A percentile compares a stretch with the other conserved stretches of the same genome.
phyloP scores from a whole-genome alignment of 2,113 vertebrate genomes.

The Hiodon tergisus region DNA sequence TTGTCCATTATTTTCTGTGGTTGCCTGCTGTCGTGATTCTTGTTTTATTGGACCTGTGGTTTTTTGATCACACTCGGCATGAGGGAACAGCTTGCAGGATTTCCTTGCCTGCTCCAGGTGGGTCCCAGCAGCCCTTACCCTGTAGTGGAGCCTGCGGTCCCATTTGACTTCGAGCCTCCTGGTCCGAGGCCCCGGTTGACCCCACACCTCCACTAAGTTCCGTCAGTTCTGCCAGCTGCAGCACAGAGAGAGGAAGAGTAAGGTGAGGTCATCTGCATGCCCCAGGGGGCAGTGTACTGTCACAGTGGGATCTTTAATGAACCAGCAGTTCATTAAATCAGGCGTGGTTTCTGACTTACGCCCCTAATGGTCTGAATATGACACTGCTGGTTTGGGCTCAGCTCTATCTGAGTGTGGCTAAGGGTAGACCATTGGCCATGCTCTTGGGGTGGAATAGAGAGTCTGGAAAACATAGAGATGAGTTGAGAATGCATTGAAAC shows the following conservation, averaged over 20 bases:
- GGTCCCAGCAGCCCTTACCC: conserved; percentile 36
- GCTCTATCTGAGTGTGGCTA: not conserved
- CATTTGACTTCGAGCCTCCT: conserved; percentile 13
- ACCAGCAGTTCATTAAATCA: no score
- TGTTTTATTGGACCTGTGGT: no score
- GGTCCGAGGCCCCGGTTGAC: not conserved
- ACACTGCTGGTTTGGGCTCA: not conserved
- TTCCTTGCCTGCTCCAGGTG: not conserved
- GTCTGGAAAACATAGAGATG: not conserved
- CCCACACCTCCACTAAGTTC: conserved; percentile 8
- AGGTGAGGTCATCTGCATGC: no score
- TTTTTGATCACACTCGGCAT: no score
- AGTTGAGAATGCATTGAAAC: not conserved
- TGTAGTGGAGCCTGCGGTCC: conserved; percentile 33
- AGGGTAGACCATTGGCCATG: not conserved
- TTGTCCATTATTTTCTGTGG: not conserved
- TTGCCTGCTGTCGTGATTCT: no score
- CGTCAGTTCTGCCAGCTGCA: conserved; percentile 40
- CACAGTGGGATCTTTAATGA: not conserved
- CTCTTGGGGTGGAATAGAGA: not conserved
- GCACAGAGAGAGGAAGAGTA: conserved; percentile 7
- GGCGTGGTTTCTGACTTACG: not conserved
- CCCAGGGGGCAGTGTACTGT: not conserved
- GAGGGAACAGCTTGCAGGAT: not conserved
- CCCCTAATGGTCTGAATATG: not conserved